Base-by-base conservation (phyloP, 2,888 invertebrate species). In the Acanthococcus lagerstroemiae region DNA sequence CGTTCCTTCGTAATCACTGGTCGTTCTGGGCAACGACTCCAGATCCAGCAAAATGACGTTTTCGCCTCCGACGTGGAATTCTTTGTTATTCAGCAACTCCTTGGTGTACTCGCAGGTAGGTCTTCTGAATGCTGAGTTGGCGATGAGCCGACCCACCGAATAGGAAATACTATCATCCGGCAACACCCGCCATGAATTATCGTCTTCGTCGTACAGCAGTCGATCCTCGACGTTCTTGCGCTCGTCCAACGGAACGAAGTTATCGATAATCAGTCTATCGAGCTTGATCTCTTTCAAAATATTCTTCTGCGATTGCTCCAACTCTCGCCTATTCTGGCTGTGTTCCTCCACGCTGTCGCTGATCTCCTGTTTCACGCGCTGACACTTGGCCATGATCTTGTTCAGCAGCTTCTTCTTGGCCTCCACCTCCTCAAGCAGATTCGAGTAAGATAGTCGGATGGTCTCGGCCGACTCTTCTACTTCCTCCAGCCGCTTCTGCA, bases 391-490 rank as follows among this genome's bases (percentile, higher is more conserved):
- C 74, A 91, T 87, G 74, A 96, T 83, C 77, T 95, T 92, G 74
- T 93, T 91, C 65, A 96, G 77, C 76, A 95, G 93, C 73, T 88
- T 90, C 24, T 95, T 90, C 77, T 97, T 99, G 67, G 92, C 86
- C 74, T 99, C 97, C 1, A 97, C 95, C 78, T 97, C 96, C 75
- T 95, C 95, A 74, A 95, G 94, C 66, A 99, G 79, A 58, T 88
- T 90, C 7, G 90, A 84, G 74, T 91, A 96, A 0, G 94, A 95
- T 74, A 89, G 91, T 67, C 89, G 86, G 65, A 97, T 85, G 73
- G 91, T 95, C 56, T 88, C 80, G 15, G 94, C 90, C 17, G 88
- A 90, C 75, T 96, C 91, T 75, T 99, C 96, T 76, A 96, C 91
- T 72, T 90, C 80, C 74, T 97, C 95, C 61, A 99, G 81, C 74